A percentile compares a stretch with the other conserved stretches of the same genome.
phyloP scores from a whole-genome alignment of 2,797 vertebrate genomes.

The Tenualosa ilisha region DNA sequence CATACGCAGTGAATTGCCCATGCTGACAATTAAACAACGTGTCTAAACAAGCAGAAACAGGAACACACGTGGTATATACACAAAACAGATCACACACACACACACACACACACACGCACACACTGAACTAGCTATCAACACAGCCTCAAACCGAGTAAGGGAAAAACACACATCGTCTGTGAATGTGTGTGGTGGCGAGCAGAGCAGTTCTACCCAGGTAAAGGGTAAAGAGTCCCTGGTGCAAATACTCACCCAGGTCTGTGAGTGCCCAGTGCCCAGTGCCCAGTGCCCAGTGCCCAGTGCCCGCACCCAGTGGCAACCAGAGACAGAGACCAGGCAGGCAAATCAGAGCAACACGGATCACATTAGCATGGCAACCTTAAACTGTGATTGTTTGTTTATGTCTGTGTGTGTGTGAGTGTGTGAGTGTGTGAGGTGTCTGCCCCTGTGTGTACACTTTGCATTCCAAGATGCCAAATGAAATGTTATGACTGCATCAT shows the following conservation, averaged over 20 bases:
- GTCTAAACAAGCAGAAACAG: constrained; percentile 43
- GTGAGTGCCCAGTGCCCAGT: constrained; percentile 47
- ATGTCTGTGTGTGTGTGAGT: background rate
- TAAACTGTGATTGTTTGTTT: background rate
- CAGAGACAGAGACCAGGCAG: constrained; percentile 30
- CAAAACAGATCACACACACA: constrained; percentile 35
- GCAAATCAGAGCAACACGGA: background rate
- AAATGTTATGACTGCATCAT: background rate
- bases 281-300: no score
- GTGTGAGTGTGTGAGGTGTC: background rate
- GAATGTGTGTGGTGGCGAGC: background rate
- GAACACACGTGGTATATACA: constrained; percentile 49
- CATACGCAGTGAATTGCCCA: constrained; percentile 45
- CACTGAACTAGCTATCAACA: background rate
- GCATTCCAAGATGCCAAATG: background rate
- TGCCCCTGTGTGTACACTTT: background rate
- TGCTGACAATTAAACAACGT: constrained; percentile 34
- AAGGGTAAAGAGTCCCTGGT: background rate
- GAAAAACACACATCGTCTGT: background rate
- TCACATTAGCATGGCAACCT: background rate
- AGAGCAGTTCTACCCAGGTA: background rate
- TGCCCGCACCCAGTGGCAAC: background rate
- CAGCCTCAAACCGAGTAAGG: background rate
- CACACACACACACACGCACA: background rate
- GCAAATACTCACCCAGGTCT: constrained; percentile 70